Conservation (phyloP, 2,797 vertebrate species). For the Gymnoscopelus microlampas region DNA sequence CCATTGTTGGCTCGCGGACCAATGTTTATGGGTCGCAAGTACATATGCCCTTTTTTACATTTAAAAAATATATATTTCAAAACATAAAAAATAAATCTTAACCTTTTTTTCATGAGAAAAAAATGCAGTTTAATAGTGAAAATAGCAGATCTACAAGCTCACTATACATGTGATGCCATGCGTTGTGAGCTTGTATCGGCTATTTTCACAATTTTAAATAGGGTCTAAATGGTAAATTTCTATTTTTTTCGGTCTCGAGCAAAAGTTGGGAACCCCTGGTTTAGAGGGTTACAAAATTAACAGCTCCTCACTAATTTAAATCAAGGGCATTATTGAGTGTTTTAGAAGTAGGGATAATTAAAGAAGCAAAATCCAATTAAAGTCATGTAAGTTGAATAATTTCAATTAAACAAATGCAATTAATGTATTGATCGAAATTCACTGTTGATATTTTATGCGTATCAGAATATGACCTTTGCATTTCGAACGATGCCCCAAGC, state of each 20-base stretch:
- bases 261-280: conserved; percentile 33
- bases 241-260: conserved; percentile 23
- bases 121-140: no score
- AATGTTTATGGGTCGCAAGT: no score
- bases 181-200: no score
- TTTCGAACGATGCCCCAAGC: conserved; percentile 15
- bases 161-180: no score
- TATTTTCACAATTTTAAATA: no score
- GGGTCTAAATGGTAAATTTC: no score
- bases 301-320: conserved; percentile 63
- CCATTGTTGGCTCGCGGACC: no score
- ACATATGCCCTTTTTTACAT: no score
- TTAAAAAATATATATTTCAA: no score
- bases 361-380: conserved; percentile 67
- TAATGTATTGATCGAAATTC: conserved; percentile 72
- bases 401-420: conserved; percentile 73
- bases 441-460: conserved; percentile 47
- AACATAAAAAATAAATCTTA: no score
- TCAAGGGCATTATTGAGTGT: conserved; percentile 68
- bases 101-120: no score
- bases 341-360: conserved; percentile 71
- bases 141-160: no score
- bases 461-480: conserved; percentile 36
- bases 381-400: conserved; percentile 73
- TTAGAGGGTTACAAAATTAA: conserved; percentile 55